These are phyloP conservation scores for Aphelinus atriplicis DNA, from an alignment of 1,140 invertebrate genomes.

Conservation along the genomic window DNA sequence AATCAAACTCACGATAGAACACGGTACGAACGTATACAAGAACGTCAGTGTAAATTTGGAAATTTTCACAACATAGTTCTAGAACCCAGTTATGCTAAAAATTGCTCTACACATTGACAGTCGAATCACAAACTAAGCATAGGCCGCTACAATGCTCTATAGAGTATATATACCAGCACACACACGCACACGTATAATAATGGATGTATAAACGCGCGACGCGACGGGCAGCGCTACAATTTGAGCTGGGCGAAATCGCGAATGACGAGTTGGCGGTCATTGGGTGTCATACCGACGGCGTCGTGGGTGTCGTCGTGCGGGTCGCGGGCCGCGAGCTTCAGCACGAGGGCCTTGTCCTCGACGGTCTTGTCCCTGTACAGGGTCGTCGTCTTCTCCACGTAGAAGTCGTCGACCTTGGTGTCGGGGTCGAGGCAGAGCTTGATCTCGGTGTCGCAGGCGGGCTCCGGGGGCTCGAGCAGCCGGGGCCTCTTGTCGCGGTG, in stretches of 20 bases:
- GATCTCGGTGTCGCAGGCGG: conserved; percentile 23
- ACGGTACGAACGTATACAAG: no score
- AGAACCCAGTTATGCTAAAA: no score
- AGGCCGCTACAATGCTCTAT: no score
- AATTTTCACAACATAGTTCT: no score
- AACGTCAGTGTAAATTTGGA: no score
- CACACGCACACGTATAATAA: no score
- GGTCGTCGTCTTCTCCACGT: conserved; percentile 27
- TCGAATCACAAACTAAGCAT: conserved; percentile 30
- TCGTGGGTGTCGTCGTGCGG: neutral
- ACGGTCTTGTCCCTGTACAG: conserved; percentile 28
- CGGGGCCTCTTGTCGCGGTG: neutral
- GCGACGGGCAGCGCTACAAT: neutral
- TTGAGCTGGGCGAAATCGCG: conserved; percentile 22
- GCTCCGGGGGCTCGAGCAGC: no score
- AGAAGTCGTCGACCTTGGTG: conserved; percentile 32
- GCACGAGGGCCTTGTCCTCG: conserved; percentile 34
- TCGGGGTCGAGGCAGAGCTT: conserved; percentile 26
- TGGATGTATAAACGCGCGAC: no score
- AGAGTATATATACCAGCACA: no score
- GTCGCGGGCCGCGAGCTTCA: conserved; percentile 22
- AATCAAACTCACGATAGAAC: no score
- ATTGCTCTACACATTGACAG: conserved; percentile 18
- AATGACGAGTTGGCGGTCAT: conserved; percentile 23
- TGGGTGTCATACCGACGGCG: conserved; percentile 13